These are phyloP conservation scores for Melinaea menophilus DNA, from an alignment of 2,888 invertebrate genomes.

Conservation along the genomic window DNA sequence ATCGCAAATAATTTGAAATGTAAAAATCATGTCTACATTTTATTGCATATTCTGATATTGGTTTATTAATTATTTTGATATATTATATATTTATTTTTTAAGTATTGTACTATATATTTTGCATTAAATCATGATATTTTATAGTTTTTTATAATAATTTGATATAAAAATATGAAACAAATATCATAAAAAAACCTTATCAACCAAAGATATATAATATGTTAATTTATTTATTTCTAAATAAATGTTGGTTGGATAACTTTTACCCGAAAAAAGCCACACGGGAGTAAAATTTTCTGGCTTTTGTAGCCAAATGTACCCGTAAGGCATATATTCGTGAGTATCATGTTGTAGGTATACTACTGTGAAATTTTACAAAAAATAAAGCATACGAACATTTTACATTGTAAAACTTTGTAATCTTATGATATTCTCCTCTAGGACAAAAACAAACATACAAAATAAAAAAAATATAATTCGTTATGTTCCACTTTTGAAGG, in stretches of 20 bases:
- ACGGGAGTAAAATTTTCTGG: slow-evolving; percentile 54
- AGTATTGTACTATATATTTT: too few relatives aligned
- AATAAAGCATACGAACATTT: slow-evolving; percentile 39
- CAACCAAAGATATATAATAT: slow-evolving; percentile 11
- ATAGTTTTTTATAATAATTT: too few relatives aligned
- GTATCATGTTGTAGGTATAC: slow-evolving; percentile 47
- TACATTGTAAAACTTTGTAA: slow-evolving; percentile 18
- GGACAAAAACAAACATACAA: too few relatives aligned
- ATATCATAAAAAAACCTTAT: slow-evolving; percentile 4
- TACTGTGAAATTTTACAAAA: slow-evolving; percentile 47
- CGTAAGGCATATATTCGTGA: slow-evolving; percentile 51
- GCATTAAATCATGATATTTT: too few relatives aligned
- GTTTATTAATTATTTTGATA: too few relatives aligned
- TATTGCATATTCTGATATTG: too few relatives aligned
- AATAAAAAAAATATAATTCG: too few relatives aligned
- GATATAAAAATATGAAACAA: background rate
- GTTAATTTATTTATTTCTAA: slow-evolving; percentile 32
- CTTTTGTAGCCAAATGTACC: slow-evolving; percentile 52
- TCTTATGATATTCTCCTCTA: too few relatives aligned
- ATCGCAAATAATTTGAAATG: too few relatives aligned
- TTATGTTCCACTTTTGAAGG: background rate
- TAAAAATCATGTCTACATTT: too few relatives aligned
- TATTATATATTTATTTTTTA: too few relatives aligned
- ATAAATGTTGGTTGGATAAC: slow-evolving; percentile 43
- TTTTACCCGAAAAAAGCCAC: slow-evolving; percentile 50